Conservation (phyloP, 2,888 invertebrate genomes). For the Charanyca ferruginea region DNA sequence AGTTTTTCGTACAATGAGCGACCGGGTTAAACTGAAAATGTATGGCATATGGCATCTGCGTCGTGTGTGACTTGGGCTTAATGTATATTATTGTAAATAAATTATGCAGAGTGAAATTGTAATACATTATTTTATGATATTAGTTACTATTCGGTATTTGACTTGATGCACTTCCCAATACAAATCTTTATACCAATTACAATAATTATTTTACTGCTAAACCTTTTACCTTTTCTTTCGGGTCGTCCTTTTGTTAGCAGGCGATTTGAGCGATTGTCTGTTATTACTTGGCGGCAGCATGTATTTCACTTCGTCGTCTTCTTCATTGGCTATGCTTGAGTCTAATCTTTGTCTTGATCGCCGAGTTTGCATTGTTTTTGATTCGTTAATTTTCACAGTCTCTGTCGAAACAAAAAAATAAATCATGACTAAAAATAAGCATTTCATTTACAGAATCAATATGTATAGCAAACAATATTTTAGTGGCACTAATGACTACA, state of each 20-base stretch:
- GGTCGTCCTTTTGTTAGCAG: slow-evolving; percentile 40
- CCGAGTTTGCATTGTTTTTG: slow-evolving; percentile 40
- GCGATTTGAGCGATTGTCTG: slow-evolving; percentile 19
- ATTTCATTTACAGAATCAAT: too few species aligned
- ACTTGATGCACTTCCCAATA: slow-evolving; percentile 23
- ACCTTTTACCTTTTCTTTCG: slow-evolving; percentile 62
- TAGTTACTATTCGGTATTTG: slow-evolving; percentile 20
- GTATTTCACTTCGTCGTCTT: slow-evolving; percentile 60
- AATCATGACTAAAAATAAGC: too few species aligned
- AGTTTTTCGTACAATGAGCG: not conserved
- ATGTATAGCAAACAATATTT: too few species aligned
- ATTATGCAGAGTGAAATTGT: slow-evolving; percentile 29
- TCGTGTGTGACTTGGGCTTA: not conserved
- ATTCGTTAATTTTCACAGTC: slow-evolving; percentile 33
- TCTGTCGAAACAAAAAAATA: slow-evolving; percentile 37
- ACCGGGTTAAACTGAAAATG: not conserved
- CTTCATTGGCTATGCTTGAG: slow-evolving; percentile 34
- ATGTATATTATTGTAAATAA: slow-evolving; percentile 26
- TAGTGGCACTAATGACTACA: too few species aligned
- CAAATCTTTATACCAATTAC: not conserved
- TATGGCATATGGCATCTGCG: not conserved
- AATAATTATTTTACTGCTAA: slow-evolving; percentile 30
- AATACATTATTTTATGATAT: slow-evolving; percentile 18
- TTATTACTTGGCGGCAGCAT: slow-evolving; percentile 65
- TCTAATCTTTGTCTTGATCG: slow-evolving; percentile 46